These are phyloP conservation scores for Chloebia gouldiae DNA, from an alignment of 2,113 vertebrate genomes.

Conservation along the genomic window DNA sequence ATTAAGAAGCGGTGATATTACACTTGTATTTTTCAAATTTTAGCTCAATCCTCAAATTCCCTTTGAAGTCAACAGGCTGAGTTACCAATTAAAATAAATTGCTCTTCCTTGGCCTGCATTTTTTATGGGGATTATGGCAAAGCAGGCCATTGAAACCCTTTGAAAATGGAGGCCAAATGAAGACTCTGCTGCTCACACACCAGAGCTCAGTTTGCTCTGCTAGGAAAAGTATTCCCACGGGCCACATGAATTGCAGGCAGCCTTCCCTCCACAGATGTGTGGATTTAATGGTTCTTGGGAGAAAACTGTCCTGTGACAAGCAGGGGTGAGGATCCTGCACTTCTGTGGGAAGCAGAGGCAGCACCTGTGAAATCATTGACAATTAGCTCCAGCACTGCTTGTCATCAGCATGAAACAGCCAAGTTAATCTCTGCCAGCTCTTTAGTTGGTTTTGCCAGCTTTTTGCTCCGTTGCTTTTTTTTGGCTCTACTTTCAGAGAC, in stretches of 20 bases:
- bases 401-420: neutral
- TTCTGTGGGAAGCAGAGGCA: neutral
- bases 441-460: neutral
- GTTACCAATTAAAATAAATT: conserved; percentile 14
- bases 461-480: neutral
- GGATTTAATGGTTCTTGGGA: neutral
- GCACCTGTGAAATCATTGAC: neutral
- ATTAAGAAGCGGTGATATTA: neutral
- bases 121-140: neutral
- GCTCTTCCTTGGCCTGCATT: neutral
- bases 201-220: neutral
- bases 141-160: neutral
- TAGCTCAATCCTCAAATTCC: neutral
- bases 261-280: neutral
- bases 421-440: neutral
- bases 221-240: neutral
- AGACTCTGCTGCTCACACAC: neutral
- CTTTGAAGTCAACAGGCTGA: neutral
- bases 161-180: neutral
- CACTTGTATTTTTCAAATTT: neutral
- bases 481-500: neutral
- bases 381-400: neutral
- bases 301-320: neutral
- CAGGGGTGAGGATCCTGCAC: neutral
- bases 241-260: neutral